Evolutionary conservation across 2,797 vertebrate species (phyloP), one percentile per base, ranked within the genome.

Genomic region (Gambusia yucatana): DNA sequence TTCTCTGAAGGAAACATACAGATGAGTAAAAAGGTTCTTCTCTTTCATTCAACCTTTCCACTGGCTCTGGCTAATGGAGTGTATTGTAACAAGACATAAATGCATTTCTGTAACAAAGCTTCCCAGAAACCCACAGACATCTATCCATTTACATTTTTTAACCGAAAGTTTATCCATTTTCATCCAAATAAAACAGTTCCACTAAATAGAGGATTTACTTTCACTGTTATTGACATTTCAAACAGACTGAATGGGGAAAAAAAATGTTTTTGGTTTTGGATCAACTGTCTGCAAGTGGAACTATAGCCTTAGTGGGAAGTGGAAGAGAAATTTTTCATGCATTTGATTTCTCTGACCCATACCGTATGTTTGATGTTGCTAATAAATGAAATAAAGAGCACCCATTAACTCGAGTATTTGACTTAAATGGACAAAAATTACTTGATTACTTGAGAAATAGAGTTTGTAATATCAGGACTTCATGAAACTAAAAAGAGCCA

Each of bases 151-250:
- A 55, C 3, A 50, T 67, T 16, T 79, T 86, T 61, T 73, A 3
- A 63, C 25, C 72, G 10, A 28, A 16, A 67, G 72, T 82, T 72
- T 5, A 33, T 72, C 7, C 3, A 36, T 71, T 84, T 78, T 73
- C 61, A 72, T 76, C 36, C 1, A 69, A 78, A 83, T 74, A 47
- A 43, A 71, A 55, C 20, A 2, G 7, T 72, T 81, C 33, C 25
- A 30, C 13, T 77, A 47, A 79, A 83, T 55, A 11, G 57, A 74
- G 17, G 61, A 46, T 30, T 63, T 20, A 52, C 80, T 78, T 69
- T 52, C 73, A 88, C 78, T 55, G 3, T 0, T 52, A 17, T 78
- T 70, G 75, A 75, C 67, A 77, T 87, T 73, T 81, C 22, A 80
- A 82, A 80, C 50, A 65, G 69, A 79, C 8, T 1, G 30, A 72